Percentiles rank a stretch among this genome's conserved stretches.
These are phyloP conservation scores for Pomatostomus ruficeps DNA, from an alignment of 2,113 vertebrate species.

Conservation along the genomic window DNA sequence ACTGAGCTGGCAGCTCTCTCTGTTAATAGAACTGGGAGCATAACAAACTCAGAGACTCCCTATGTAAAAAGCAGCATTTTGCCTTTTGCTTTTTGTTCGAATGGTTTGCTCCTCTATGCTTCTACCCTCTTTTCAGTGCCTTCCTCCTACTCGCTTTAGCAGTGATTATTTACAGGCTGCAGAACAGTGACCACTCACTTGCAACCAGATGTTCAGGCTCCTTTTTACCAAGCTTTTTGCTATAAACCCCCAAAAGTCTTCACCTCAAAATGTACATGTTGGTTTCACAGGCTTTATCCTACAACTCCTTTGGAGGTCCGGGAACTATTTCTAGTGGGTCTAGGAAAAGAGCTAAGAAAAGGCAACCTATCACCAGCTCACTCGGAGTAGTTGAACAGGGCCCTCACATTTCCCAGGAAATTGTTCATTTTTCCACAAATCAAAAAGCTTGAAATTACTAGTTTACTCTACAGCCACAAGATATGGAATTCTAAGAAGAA, in stretches of 20 bases:
- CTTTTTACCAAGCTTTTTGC: background rate
- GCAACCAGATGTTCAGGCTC: accelerated
- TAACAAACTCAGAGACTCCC: background rate
- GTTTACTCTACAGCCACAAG: background rate
- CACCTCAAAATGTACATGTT: background rate
- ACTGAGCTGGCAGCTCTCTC: background rate
- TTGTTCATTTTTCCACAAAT: background rate
- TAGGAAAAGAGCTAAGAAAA: background rate
- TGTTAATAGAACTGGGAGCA: background rate
- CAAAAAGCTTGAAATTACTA: background rate
- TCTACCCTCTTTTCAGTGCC: background rate
- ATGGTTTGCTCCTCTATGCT: background rate
- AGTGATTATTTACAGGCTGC: background rate
- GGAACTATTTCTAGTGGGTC: accelerated
- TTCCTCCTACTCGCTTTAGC: background rate
- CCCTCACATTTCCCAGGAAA: background rate
- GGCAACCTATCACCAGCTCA: background rate
- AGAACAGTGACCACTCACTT: background rate
- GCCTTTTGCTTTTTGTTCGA: background rate
- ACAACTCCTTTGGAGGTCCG: background rate
- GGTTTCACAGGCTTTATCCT: background rate
- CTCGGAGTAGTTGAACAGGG: background rate
- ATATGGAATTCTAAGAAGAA: background rate
- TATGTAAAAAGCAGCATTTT: background rate
- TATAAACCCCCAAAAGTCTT: background rate